phyloP scores from a whole-genome alignment of 2,888 invertebrate genomes.

The Oegoconia quadripuncta region DNA sequence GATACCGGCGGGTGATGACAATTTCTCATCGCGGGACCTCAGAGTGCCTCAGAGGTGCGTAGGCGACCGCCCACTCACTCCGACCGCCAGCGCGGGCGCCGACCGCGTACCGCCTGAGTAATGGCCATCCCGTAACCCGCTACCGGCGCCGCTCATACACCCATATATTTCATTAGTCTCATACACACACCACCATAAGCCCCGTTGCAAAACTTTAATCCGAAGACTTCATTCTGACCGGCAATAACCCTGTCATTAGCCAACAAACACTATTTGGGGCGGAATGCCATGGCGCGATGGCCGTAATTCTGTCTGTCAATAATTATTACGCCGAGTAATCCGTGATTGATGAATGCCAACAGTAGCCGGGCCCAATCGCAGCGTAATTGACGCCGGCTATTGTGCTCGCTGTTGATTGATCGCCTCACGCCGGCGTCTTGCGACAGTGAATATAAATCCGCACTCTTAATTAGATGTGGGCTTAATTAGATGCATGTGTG shows the following conservation, averaged over 20 bases:
- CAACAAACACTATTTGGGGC: slow-evolving; percentile 42
- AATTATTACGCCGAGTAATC: slow-evolving; percentile 64
- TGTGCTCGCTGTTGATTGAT: slow-evolving; percentile 55
- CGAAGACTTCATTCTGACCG: slow-evolving; percentile 3
- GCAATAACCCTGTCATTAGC: slow-evolving; percentile 35
- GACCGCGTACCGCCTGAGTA: slow-evolving; percentile 21
- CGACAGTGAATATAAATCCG: slow-evolving; percentile 41
- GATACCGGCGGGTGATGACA: slow-evolving; percentile 33
- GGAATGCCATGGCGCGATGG: slow-evolving; percentile 24
- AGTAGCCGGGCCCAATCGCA: slow-evolving; percentile 50
- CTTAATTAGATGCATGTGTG: slow-evolving; percentile 55
- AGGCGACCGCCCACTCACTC: slow-evolving; percentile 44
- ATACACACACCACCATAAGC: slow-evolving; percentile 11
- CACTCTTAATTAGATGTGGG: slow-evolving; percentile 54
- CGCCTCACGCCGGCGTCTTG: slow-evolving; percentile 34
- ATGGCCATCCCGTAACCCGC: slow-evolving; percentile 7
- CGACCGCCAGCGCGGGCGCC: slow-evolving; percentile 17
- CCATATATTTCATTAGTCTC: too few species aligned
- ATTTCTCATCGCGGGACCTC: slow-evolving; percentile 37
- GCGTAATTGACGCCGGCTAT: slow-evolving; percentile 59
- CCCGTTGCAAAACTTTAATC: slow-evolving; percentile 5
- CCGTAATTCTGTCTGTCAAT: slow-evolving; percentile 60
- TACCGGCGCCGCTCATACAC: slow-evolving; percentile 16
- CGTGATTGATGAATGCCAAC: slow-evolving; percentile 67
- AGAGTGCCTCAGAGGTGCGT: slow-evolving; percentile 33